Base-by-base conservation (phyloP, 2,888 invertebrate genomes). In the Orchestes rusci region DNA sequence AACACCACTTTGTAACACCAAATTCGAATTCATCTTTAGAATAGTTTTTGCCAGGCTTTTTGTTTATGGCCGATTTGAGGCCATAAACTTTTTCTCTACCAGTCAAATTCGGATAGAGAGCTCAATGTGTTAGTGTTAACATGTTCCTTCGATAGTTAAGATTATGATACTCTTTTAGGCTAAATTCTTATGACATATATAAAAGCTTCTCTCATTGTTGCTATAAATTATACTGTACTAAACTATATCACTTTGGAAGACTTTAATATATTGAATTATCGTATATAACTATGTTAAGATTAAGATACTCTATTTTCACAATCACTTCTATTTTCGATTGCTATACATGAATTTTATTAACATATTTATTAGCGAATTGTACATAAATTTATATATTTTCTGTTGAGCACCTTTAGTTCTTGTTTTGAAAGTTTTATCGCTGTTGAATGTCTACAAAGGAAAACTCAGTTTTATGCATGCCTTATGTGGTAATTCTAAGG, bases 221-320 rank as follows among this genome's bases (percentile, higher is more conserved):
- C 45, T 45, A 47, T 30, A 29, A n/a, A n/a, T n/a, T n/a, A n/a
- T n/a, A n/a, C n/a, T n/a, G n/a, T n/a, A n/a, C n/a, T n/a, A n/a
- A 23, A 7, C 28, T 28, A 45, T 46, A 46, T 47, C 47, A 47
- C 29, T 34, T 13, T 43, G 43, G 35, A 47, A 47, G 47, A 47
- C 47, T 47, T 45, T 19, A 7, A 7, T 23, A 10, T 23, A 23
- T n/a, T n/a, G n/a, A n/a, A n/a, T n/a, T n/a, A n/a, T n/a, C n/a
- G n/a, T n/a, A n/a, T n/a, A n/a, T n/a, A 23, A 23, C 23, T 23
- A 23, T 23, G 23, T 23, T 23, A 23, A 23, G 23, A 10, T 23
- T 23, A 23, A 23, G 23, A 23, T 23, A 23, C 23, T 23, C 23
- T 23, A 23, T 23, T 23, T 23, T 23, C 23, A 23, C 23, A 23